A percentile compares a stretch with the other conserved stretches of the same genome.
phyloP scores from a whole-genome alignment of 2,113 vertebrate species.

The Corydoras sp. region DNA sequence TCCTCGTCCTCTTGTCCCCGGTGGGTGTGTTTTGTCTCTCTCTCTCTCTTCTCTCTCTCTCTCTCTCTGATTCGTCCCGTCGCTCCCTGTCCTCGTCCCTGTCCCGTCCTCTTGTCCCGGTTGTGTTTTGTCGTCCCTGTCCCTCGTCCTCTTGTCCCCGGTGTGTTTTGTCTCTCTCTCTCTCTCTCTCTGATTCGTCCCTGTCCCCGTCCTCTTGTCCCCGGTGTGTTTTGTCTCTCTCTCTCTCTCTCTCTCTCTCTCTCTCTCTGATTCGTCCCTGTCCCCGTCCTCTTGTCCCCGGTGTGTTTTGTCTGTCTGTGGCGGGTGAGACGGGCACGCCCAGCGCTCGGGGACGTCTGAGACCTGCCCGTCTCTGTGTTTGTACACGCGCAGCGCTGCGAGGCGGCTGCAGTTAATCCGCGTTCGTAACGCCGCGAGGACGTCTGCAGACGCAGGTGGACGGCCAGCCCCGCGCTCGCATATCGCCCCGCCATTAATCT shows the following conservation, averaged over 20 bases:
- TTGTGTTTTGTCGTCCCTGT: too few species aligned
- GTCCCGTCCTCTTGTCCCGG: too few species aligned
- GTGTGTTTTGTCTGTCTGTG: slow-evolving; percentile 57
- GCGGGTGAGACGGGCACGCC: slow-evolving; percentile 58
- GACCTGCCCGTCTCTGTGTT: slow-evolving; percentile 62
- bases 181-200: slow-evolving; percentile 15
- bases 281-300: slow-evolving; percentile 19
- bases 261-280: too few species aligned
- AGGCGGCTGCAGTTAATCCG: slow-evolving; percentile 44
- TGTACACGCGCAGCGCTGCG: slow-evolving; percentile 50
- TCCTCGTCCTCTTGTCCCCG: too few species aligned
- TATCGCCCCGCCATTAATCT: too few species aligned
- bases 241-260: slow-evolving; percentile 17
- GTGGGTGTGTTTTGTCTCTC: too few species aligned
- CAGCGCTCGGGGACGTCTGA: slow-evolving; percentile 61
- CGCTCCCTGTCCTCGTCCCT: too few species aligned
- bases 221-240: slow-evolving; percentile 49
- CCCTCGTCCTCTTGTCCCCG: background rate
- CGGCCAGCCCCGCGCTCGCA: too few species aligned
- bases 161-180: too few species aligned
- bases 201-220: slow-evolving; percentile 37
- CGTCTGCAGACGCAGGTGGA: background rate
- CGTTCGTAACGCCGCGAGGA: too few species aligned
- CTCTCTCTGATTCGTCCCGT: background rate
- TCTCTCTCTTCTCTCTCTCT: too few species aligned